Conservation (phyloP, 2,888 invertebrate species). For the Synanthedon tipuliformis region DNA sequence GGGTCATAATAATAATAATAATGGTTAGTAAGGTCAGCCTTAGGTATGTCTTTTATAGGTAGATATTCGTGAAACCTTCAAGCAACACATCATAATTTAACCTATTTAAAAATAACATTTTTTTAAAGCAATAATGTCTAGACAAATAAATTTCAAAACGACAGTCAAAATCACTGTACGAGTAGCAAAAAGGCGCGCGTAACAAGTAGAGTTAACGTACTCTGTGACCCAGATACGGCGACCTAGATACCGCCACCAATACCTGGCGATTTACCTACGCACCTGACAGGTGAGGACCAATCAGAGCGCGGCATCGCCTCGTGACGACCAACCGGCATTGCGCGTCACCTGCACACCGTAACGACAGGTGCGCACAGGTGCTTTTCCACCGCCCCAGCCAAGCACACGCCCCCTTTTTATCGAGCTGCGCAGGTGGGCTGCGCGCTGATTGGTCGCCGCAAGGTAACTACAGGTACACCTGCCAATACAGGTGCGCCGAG, state of each 20-base stretch:
- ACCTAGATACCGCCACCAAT: slow-evolving; percentile 27
- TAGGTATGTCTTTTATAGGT: too few relatives aligned
- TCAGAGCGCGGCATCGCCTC: slow-evolving; percentile 20
- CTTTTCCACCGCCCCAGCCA: slow-evolving; percentile 24
- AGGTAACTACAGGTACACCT: slow-evolving; percentile 49
- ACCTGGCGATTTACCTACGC: slow-evolving; percentile 22
- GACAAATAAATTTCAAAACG: too few relatives aligned
- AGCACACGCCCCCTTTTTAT: slow-evolving; percentile 56
- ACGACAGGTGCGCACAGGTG: slow-evolving; percentile 42
- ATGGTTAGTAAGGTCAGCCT: too few relatives aligned
- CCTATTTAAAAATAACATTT: too few relatives aligned
- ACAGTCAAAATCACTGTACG: too few relatives aligned
- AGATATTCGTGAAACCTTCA: too few relatives aligned
- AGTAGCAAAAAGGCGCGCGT: neutral
- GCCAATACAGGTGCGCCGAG: slow-evolving; percentile 32
- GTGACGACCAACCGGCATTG: slow-evolving; percentile 32
- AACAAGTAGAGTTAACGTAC: slow-evolving; percentile 6
- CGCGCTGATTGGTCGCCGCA: slow-evolving; percentile 58
- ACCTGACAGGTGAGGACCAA: slow-evolving; percentile 41
- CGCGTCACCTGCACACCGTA: slow-evolving; percentile 26
- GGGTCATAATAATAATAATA: too few relatives aligned
- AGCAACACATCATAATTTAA: too few relatives aligned
- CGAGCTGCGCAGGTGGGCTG: slow-evolving; percentile 67
- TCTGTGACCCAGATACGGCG: slow-evolving; percentile 25
- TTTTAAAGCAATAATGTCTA: too few relatives aligned